Evolutionary conservation across 1,140 invertebrate species (phyloP), one percentile per base, ranked within the genome.

Genomic region (Drosophila santomea): DNA sequence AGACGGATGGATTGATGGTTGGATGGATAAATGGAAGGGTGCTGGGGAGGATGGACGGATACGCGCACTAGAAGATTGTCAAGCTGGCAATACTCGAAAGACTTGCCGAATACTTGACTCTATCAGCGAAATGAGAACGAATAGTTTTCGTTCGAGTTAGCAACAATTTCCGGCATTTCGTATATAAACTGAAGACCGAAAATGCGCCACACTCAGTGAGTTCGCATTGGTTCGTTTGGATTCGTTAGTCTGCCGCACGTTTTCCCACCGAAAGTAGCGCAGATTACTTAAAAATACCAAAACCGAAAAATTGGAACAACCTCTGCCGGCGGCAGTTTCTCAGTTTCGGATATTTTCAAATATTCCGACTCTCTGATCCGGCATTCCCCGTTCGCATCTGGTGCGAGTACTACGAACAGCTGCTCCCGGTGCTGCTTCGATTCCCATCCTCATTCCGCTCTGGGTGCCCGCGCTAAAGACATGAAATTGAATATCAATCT

Each of bases 81-180:
- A 75, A 38, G 72, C 60, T 36, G 59, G 50, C 78, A 75, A 77
- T 81, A 35, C 50, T 66, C 71, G 57, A 79, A 82, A 75, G 62
- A 72, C 72, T 62, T 80, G 45, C 57, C 57, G 69, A 80, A 78
- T 67, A 52, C 72, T 66, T 60, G 78, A 60, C 67, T 25, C 47
- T 45, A 43, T 41, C 43, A 48, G 28, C 15, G 51, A 35, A 54
- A 81, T 78, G 78, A 69, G 74, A 67, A 68, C 82, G 35, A 44
- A 59, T 12, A 35, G 45, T 51, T 57, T 41, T 63, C 67, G 74
- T 71, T 78, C 82, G 82, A 68, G 74, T 35, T 85, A 51, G 78
- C 71, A 78, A 86, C 75, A 84, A 84, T 89, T 89, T 89, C 84
- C 84, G 84, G 84, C 84, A 89, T 89, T 84, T 89, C 77, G 80